Base-by-base conservation (phyloP, 2,888 invertebrate genomes). In the Melieria picta region DNA sequence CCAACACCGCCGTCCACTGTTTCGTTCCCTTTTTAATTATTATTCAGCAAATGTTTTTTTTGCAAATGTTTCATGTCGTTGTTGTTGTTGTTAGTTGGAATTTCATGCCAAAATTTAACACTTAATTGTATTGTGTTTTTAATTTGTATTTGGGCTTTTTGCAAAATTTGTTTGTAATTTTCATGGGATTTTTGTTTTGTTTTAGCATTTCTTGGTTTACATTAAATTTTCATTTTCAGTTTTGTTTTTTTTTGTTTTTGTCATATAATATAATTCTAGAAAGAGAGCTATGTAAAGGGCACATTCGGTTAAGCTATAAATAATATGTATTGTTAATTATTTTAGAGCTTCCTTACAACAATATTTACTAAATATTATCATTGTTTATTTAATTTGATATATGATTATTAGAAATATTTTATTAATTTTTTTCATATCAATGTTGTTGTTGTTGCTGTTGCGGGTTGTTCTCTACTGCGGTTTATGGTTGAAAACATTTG, bases 231-330 rank as follows among this genome's bases (percentile, higher is more conserved):
- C 10, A 4, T n/a, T 56, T 56, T 56, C 9, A 30, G 56, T 58
- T 58, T 43, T 43, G 58, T 70, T 74, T 60, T 66, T 64, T 71
- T 69, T 71, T 71, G 11, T 65, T 56, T 42, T 58, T 69, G 64
- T 70, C 74, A 71, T 77, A 74, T 80, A 75, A 75, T 76, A 79
- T 72, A 72, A 71, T 72, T 58, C 69, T 74, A 85, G 82, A 86
- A 84, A 85, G 84, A 86, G 84, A 86, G 85, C 83, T 86, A 85
- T 85, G 80, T 84, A 86, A 85, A 87, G 87, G 87, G 87, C 87
- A 87, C 87, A 86, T 87, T 86, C 85, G 87, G 87, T 87, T 87
- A 87, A 87, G 86, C 86, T 87, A 85, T 85, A 74, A 71, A 74
- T 75, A 75, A 72, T 69, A 66, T 69, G 69, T 69, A 66, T 66